phyloP scores from a whole-genome alignment of 2,797 vertebrate genomes.

The Hippopotamyrus pictus region DNA sequence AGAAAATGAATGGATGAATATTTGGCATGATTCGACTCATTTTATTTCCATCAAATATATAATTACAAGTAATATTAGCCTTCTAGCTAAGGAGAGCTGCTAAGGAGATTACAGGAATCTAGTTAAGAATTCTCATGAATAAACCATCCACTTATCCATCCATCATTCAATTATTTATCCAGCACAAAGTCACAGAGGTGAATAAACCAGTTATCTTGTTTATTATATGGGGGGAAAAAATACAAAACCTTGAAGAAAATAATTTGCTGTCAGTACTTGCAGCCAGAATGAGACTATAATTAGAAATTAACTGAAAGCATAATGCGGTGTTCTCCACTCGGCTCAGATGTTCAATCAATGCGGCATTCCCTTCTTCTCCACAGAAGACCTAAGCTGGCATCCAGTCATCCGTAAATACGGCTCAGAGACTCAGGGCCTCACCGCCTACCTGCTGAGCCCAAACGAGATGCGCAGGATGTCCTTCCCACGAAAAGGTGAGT shows the following conservation, averaged over 20 bases:
- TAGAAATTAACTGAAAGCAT: not conserved
- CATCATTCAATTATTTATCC: not conserved
- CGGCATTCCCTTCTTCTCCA: not conserved
- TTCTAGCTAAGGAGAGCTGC: not conserved
- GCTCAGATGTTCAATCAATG: not conserved
- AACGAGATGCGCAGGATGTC: conserved; percentile 64
- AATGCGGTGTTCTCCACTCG: not conserved
- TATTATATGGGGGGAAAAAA: not conserved
- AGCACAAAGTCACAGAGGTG: not conserved
- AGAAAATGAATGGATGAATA: not conserved
- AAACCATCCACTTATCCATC: not conserved
- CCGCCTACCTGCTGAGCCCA: conserved; percentile 63
- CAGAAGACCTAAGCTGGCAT: conserved; percentile 45
- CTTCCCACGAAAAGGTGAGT: conserved; percentile 72
- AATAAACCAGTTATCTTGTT: not conserved
- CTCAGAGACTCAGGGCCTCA: conserved; percentile 56
- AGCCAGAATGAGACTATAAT: not conserved
- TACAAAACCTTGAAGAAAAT: not conserved
- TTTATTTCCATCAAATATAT: not conserved
- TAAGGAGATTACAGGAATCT: not conserved
- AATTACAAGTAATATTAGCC: not conserved
- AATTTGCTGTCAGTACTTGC: not conserved
- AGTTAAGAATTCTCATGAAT: not conserved
- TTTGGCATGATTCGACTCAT: not conserved
- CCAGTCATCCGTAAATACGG: conserved; percentile 68